A percentile compares a stretch with the other conserved stretches of the same genome.
Conservation (phyloP, 2,888 invertebrate species). For the Aelia acuminata region DNA sequence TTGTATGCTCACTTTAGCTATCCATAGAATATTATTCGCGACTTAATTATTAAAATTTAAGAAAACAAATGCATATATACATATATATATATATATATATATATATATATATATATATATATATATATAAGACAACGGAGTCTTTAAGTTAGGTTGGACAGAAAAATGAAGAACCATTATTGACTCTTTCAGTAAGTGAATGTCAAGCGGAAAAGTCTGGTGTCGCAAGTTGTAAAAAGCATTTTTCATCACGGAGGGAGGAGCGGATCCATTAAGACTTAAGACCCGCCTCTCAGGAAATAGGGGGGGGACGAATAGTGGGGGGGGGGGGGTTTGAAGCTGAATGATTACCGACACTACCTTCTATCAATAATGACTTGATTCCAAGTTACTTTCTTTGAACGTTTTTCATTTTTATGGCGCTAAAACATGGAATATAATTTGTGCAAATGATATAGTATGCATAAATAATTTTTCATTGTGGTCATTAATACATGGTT, state of each 20-base stretch:
- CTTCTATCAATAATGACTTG: constrained; percentile 9
- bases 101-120: too few species aligned
- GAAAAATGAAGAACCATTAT: background rate
- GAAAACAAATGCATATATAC: too few species aligned
- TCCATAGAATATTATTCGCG: too few species aligned
- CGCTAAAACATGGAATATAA: too few species aligned
- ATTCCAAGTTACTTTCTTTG: background rate
- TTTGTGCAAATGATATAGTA: too few species aligned
- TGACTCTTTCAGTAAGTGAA: background rate
- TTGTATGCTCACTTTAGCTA: too few species aligned
- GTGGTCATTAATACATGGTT: too few species aligned
- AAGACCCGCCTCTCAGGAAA: background rate
- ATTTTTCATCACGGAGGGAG: background rate
- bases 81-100: too few species aligned
- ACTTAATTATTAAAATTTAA: too few species aligned
- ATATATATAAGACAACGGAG: background rate
- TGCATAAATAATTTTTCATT: too few species aligned
- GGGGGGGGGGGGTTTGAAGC: background rate
- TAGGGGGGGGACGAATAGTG: too few species aligned
- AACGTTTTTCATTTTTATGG: background rate
- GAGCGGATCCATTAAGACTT: background rate
- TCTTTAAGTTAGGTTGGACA: background rate
- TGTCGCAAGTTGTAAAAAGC: constrained; percentile 10
- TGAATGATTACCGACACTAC: background rate
- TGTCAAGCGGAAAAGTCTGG: constrained; percentile 1